Conservation (phyloP, 2,888 invertebrate genomes). For the Apocheima hispidaria region DNA sequence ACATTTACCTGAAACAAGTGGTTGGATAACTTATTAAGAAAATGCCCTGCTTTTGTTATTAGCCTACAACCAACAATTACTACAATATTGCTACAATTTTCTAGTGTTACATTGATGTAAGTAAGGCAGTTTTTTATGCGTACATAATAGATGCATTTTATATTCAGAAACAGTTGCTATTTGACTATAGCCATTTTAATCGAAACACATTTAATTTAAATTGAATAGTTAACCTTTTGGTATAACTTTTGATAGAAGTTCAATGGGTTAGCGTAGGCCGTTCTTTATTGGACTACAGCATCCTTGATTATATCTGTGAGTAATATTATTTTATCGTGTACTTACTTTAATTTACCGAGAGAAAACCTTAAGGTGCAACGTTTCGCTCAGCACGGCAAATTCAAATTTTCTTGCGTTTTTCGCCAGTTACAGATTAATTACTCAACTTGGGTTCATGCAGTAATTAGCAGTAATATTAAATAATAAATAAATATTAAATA, state of each 20-base stretch:
- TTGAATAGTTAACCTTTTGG: constrained; percentile 25
- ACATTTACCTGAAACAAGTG: neutral
- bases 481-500: too few species aligned
- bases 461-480: too few species aligned
- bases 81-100: neutral
- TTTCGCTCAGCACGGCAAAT: too few species aligned
- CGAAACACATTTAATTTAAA: constrained; percentile 11
- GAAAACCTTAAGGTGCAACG: constrained; percentile 28
- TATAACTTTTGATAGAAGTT: constrained; percentile 18
- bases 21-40: neutral
- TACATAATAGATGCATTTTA: neutral
- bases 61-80: neutral
- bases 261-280: constrained; percentile 22
- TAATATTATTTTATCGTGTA: constrained; percentile 17
- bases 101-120: neutral
- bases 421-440: too few species aligned
- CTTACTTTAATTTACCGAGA: constrained; percentile 8
- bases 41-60: constrained; percentile 5
- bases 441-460: too few species aligned
- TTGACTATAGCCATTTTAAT: constrained; percentile 9
- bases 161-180: neutral
- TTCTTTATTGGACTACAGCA: constrained; percentile 3
- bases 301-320: constrained; percentile 21
- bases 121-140: neutral
- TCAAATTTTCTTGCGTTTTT: too few species aligned